Evolutionary conservation across 1,140 invertebrate species (phyloP).

Genomic region (Calliopsis andreniformis): DNA sequence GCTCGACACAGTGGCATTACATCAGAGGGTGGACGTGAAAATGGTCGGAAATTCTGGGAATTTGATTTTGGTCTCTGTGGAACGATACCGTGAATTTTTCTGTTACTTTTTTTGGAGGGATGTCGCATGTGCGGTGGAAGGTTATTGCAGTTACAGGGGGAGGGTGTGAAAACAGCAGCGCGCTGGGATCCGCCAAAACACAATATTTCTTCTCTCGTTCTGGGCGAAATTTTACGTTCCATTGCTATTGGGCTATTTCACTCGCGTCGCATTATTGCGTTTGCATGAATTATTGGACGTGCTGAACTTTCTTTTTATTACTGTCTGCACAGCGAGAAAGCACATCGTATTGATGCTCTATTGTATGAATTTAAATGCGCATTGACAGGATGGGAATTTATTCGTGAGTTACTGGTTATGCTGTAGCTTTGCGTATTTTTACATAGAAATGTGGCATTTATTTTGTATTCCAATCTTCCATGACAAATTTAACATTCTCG

Average conservation of each 20-base stretch:
- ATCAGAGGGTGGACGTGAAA: not conserved
- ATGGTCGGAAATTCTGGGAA: not conserved
- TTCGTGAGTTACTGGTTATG: too few species aligned
- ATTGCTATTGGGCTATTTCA: not conserved
- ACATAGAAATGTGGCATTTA: too few species aligned
- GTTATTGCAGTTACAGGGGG: conserved; percentile 18
- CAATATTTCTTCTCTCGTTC: not conserved
- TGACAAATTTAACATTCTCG: too few species aligned
- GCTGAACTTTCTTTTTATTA: not conserved
- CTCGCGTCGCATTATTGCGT: not conserved
- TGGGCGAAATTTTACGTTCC: conserved; percentile 1
- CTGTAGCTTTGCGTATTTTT: too few species aligned
- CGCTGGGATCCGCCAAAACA: not conserved
- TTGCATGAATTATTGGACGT: not conserved
- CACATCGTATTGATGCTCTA: not conserved
- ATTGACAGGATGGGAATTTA: not conserved
- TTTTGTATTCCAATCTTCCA: too few species aligned
- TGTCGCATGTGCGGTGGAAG: not conserved
- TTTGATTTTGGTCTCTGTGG: conserved; percentile 7
- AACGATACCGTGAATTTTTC: not conserved
- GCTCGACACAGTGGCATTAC: too few species aligned
- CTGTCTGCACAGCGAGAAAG: not conserved
- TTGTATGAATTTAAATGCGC: not conserved
- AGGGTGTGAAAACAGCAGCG: not conserved
- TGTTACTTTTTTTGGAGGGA: not conserved